Evolutionary conservation across 2,797 vertebrate species (phyloP).

Genomic region (Lacerta agilis): DNA sequence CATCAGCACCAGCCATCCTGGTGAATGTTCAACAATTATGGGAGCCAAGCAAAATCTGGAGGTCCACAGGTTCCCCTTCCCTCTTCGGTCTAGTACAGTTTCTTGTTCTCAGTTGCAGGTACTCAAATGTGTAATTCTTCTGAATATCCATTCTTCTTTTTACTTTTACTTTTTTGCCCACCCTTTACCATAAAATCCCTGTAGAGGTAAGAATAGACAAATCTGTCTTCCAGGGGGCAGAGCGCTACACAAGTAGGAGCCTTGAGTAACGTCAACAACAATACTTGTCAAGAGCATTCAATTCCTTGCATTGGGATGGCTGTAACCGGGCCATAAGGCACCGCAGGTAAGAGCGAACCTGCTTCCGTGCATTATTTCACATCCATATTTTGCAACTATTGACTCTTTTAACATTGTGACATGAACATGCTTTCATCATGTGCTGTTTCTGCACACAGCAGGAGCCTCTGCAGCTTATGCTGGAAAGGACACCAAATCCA

Average conservation of each 20-base stretch:
- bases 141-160: no score
- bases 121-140: no score
- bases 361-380: background rate
- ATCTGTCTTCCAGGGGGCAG: no score
- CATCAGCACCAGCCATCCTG: no score
- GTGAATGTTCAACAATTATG: no score
- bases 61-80: no score
- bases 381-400: conserved; percentile 9
- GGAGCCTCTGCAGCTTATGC: conserved; percentile 4
- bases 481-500: conserved; percentile 31
- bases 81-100: no score
- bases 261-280: background rate
- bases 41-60: no score
- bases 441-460: conserved; percentile 15
- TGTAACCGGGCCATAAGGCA: background rate
- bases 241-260: background rate
- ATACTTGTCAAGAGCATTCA: background rate
- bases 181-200: no score
- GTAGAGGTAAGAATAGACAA: no score
- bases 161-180: no score
- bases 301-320: background rate
- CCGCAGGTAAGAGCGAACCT: background rate
- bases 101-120: no score
- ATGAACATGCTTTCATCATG: conserved; percentile 33
- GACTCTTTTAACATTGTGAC: conserved; percentile 13